Base-by-base conservation (phyloP, 92 coral and sea anemone genomes). In the Desmophyllum pertusum region DNA sequence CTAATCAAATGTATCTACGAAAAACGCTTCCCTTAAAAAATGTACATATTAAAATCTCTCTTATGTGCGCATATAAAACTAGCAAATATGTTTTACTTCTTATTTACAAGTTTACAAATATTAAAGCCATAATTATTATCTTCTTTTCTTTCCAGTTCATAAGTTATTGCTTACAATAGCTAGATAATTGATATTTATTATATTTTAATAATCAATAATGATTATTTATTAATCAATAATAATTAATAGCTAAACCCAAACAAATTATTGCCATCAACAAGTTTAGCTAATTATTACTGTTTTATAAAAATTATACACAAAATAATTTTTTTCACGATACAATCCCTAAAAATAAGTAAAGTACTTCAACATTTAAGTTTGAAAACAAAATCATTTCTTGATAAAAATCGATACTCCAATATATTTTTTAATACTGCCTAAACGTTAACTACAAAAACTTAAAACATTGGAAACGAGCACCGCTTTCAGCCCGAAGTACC, bases 41-140 rank as follows among this genome's bases (percentile, higher is more conserved):
- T 38, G 10, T 67, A 68, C 64, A 48, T 80, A 33, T 35, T 37
- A 36, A 71, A 71, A 59, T 57, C 61, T n/a, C n/a, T n/a, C n/a
- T 43, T 70, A 61, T 53, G 36, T 52, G 43, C 39, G 52, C 0
- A 38, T 82, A 82, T 82, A 82, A 82, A 82, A 82, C 86, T 82
- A 82, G 79, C 69, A 52, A 40, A 55, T 71, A n/a, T 70, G 31
- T 81, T 30, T 70, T 23, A 30, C 68, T 43, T 70, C 31, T 55
- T 71, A 82, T 71, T 52, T 81, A 81, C 76, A 55, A n/a, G 40
- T 50, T 80, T 68, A 68, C 67, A 80, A 50, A 80, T 40, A 62
- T 78, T 61, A 15, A 38, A 78, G 82, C 70, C 37, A 62, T 25
- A 37, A 62, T 59, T 17, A 38, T 36, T 77, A 5, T 42, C 23